These are phyloP conservation scores for Anthophora plumipes DNA, from an alignment of 2,888 invertebrate genomes.

Conservation along the genomic window DNA sequence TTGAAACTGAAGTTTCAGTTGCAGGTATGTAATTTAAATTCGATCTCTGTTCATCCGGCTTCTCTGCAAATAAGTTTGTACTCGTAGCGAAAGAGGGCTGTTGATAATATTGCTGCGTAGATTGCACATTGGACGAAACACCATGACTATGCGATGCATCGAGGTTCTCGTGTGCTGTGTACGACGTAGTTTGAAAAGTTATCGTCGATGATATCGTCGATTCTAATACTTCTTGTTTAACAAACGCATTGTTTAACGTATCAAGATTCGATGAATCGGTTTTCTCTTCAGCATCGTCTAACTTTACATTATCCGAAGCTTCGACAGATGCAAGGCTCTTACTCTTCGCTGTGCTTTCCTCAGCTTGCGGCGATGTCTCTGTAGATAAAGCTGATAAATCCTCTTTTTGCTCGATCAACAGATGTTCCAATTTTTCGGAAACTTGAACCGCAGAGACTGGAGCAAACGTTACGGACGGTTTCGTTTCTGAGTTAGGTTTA, in stretches of 20 bases:
- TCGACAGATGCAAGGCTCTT: neutral
- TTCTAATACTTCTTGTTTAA: conserved; percentile 25
- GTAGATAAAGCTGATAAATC: conserved; percentile 42
- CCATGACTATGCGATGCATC: conserved; percentile 23
- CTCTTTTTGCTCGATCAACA: conserved; percentile 77
- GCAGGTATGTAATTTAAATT: conserved; percentile 26
- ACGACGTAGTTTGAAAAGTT: conserved; percentile 4
- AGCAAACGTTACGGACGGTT: conserved; percentile 65
- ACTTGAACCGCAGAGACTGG: conserved; percentile 79
- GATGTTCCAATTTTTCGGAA: conserved; percentile 79
- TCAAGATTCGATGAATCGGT: conserved; percentile 64
- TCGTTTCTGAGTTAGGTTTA: conserved; percentile 7
- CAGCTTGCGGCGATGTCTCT: conserved; percentile 1
- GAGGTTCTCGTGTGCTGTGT: conserved; percentile 5
- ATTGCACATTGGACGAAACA: conserved; percentile 22
- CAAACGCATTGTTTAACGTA: conserved; percentile 35
- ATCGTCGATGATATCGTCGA: neutral
- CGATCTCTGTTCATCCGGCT: conserved; percentile 37
- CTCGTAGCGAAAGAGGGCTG: conserved; percentile 21
- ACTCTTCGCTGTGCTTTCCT: neutral
- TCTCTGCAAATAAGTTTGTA: conserved; percentile 32
- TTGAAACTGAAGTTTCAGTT: neutral
- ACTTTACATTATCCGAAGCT: conserved; percentile 11
- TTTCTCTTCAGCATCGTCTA: conserved; percentile 63
- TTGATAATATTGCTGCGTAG: conserved; percentile 41